Evolutionary conservation across 2,797 vertebrate species (phyloP).

Genomic region (Poeciliopsis infans): DNA sequence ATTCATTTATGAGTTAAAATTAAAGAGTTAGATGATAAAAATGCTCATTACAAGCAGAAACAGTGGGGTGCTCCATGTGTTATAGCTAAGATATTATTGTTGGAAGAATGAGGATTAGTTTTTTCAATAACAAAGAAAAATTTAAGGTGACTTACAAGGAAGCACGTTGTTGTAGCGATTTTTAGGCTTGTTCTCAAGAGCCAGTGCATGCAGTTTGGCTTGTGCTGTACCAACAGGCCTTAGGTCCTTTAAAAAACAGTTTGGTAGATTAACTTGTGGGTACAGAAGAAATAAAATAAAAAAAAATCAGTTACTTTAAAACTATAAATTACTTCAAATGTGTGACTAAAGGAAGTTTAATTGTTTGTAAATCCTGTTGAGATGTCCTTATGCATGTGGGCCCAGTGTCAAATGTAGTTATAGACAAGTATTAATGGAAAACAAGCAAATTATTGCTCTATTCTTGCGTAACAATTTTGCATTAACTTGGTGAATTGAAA

Average conservation of each 20-base stretch:
- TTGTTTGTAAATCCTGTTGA: neutral
- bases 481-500: neutral
- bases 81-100: neutral
- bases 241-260: constrained; percentile 81
- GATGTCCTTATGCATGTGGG: neutral
- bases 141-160: constrained; percentile 86
- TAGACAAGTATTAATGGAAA: neutral
- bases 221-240: constrained; percentile 87
- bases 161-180: constrained; percentile 97
- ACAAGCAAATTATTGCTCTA: neutral
- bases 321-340: neutral
- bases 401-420: neutral
- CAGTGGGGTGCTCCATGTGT: neutral
- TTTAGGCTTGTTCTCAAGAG: constrained; percentile 90
- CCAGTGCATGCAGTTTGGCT: constrained; percentile 82
- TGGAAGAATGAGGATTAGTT: constrained; percentile 2
- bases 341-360: neutral
- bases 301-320: neutral
- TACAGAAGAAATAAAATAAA: neutral
- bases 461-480: neutral
- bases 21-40: neutral
- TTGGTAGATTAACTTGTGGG: too few species aligned
- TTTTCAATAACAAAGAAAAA: constrained; percentile 27
- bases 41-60: neutral
- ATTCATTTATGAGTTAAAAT: neutral